Base-by-base conservation (phyloP, 2,888 invertebrate genomes). In the Macaria liturata region DNA sequence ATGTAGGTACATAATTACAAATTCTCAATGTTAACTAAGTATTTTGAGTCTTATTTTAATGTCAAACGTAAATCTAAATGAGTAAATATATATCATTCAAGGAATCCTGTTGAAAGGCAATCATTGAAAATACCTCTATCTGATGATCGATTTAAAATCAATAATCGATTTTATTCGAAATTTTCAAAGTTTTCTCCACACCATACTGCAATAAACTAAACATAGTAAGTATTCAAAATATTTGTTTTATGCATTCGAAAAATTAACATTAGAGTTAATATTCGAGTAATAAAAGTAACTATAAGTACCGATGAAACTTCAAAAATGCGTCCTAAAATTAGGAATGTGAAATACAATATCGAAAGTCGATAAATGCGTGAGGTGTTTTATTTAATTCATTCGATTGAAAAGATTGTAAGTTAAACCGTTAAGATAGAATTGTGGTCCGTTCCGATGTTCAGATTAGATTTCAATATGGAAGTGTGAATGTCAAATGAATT, bases 401-500 rank as follows among this genome's bases (percentile, higher is more conserved):
- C 47, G 69, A 76, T 76, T 68, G 65, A 67, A 69, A 72, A 73
- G 71, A 75, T 75, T 70, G 64, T 63, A 70, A 68, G 59, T 54
- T 37, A 61, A 64, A 62, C 61, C 58, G 61, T 68, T 67, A 60
- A 70, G 68, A 73, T 74, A 53, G 55, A 52, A 74, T 70, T 67
- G 59, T 61, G 62, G 59, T 67, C 59, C 64, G 59, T 54, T 68
- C 69, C 34, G 71, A 75, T 71, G 67, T 32, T 68, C 56, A 74
- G 70, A 73, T 75, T 65, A 71, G 69, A 71, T 74, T 65, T 69
- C 64, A 65, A 67, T 60, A 57, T 62, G 58, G 64, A 71, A 63
- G 70, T 74, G 74, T 74, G 65, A 70, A 72, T 62, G 59, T 70
- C 66, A 70, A 70, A 74, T 74, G 69, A 74, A 68, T 62, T 70